Base-by-base conservation (phyloP, 2,888 invertebrate genomes). In the Caenorhabditis plicata region DNA sequence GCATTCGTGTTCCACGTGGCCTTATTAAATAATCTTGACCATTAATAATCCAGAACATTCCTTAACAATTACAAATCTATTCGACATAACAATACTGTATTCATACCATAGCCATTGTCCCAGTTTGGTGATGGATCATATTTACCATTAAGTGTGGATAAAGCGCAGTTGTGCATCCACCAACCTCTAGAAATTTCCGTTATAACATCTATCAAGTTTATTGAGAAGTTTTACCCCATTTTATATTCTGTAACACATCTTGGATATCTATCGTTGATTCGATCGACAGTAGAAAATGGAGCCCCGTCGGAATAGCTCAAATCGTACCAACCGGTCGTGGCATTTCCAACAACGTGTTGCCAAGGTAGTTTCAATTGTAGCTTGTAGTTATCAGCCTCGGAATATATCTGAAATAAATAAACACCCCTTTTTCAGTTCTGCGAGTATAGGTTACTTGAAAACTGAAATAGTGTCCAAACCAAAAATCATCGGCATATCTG, bases 91-190 rank as follows among this genome's bases (percentile, higher is more conserved):
- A n/a, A n/a, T n/a, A n/a, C n/a, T n/a, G n/a, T n/a, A n/a, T n/a
- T n/a, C 47, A 74, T 52, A 57, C 74, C 75, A 46, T 75, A 75
- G 25, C 74, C 75, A 47, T 74, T 62, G 31, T 53, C 56, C 61
- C 63, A 63, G 29, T 68, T 61, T 13, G 58, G 58, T n/a, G n/a
- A n/a, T 2, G 74, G 74, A 11, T 45, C 51, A 39, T 75, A 75
- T 23, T 72, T 68, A 15, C 75, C 75, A 41, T 75, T 75, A 13
- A 75, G 54, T 1, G 73, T 66, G 4, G 68, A 53, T 15, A 73
- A 44, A 5, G 71, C 64, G 55, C 75, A 73, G 47, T 75, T 71
- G 39, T 73, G 64, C 8, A 72, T 56, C 75, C 75, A 75, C 75
- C 75, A 75, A n/a, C 75, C 75, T 5, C 74, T 75, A 32, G 23